These are phyloP conservation scores for Neodiprion fabricii DNA, from an alignment of 1,140 invertebrate genomes.

Conservation along the genomic window DNA sequence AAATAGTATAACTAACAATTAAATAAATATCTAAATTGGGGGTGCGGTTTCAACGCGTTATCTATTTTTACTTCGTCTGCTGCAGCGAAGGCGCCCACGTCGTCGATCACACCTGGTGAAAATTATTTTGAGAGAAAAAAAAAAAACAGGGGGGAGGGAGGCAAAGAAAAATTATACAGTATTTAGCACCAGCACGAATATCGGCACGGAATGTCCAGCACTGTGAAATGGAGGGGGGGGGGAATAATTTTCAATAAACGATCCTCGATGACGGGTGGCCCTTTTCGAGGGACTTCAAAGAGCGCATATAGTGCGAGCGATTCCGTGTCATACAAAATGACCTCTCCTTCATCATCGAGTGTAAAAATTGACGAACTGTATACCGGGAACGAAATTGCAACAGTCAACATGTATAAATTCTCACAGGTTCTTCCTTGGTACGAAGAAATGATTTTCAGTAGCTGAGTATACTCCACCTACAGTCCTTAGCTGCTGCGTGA, in stretches of 20 bases:
- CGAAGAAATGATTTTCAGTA: too few relatives aligned
- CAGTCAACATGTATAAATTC: too few relatives aligned
- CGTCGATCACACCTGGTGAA: not conserved
- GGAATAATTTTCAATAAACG: not conserved
- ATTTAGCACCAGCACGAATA: slow-evolving; percentile 6
- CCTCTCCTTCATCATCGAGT: too few relatives aligned
- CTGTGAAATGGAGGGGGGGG: not conserved
- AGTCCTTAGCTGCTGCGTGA: too few relatives aligned
- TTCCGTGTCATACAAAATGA: too few relatives aligned
- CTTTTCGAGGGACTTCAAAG: not conserved
- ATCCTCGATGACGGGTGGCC: not conserved
- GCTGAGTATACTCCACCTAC: too few relatives aligned
- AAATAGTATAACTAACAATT: slow-evolving; percentile 11
- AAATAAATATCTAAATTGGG: slow-evolving; percentile 13
- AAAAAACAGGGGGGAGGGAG: not conserved
- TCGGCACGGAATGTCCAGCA: not conserved
- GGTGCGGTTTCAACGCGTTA: not conserved
- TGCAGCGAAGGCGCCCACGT: not conserved
- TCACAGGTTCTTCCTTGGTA: too few relatives aligned
- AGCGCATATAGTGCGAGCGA: too few relatives aligned
- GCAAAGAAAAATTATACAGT: not conserved
- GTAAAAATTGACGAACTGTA: too few relatives aligned
- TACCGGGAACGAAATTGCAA: too few relatives aligned
- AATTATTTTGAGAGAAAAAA: not conserved
- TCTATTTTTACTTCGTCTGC: not conserved